Evolutionary conservation across 2,113 vertebrate genomes (phyloP).

Genomic region (Anser cygnoides): DNA sequence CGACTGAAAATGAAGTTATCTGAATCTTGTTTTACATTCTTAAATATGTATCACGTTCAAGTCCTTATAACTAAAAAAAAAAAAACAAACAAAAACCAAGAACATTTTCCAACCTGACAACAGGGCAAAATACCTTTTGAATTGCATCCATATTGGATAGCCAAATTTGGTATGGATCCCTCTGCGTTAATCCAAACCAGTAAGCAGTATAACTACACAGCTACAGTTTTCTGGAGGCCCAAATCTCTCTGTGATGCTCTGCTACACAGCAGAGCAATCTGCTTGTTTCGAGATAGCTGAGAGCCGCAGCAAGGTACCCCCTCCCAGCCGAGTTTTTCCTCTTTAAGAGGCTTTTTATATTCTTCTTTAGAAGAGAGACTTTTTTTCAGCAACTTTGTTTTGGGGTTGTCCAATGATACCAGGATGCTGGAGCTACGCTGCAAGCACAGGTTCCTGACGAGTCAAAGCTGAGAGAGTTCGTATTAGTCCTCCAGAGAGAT

Average conservation of each 20-base stretch:
- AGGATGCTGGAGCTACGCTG: neutral
- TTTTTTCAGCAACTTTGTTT: neutral
- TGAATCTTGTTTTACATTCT: neutral
- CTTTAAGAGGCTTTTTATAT: neutral
- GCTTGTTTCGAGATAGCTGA: neutral
- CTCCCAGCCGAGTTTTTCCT: neutral
- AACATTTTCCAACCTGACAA: neutral
- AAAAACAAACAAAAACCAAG: neutral
- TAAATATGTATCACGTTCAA: neutral
- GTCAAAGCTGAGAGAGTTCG: neutral
- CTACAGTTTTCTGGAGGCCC: neutral
- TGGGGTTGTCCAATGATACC: neutral
- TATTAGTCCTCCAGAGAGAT: fast-evolving
- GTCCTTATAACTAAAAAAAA: neutral
- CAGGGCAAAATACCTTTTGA: neutral
- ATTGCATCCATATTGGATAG: neutral
- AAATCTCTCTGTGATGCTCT: neutral
- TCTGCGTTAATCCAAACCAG: neutral
- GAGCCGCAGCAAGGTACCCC: neutral
- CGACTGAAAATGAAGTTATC: neutral
- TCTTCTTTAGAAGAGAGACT: neutral
- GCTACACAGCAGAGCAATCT: neutral
- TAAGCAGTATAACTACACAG: neutral
- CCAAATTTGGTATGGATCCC: neutral
- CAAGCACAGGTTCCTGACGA: neutral